Conservation (phyloP, 1,140 invertebrate genomes). For the Leptonema lineaticorne region DNA sequence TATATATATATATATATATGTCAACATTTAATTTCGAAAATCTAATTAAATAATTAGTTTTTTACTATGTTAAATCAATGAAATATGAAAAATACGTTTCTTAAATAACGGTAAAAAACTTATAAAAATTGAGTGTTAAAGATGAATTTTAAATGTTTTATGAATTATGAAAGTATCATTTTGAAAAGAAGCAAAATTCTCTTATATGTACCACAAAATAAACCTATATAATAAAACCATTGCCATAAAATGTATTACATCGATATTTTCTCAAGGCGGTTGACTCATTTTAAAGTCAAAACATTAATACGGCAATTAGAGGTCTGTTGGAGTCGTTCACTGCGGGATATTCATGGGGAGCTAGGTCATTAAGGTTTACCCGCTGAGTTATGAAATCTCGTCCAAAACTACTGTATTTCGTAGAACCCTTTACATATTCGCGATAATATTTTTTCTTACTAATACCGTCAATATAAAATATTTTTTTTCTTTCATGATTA, state of each 20-base stretch:
- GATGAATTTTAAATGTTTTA: too few species aligned
- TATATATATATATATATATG: too few species aligned
- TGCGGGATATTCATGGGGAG: conserved; percentile 24
- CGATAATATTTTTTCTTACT: not conserved
- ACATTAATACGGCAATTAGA: conserved; percentile 37
- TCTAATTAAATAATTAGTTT: too few species aligned
- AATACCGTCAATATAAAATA: not conserved
- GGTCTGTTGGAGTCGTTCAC: conserved; percentile 15
- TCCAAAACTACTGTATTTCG: conserved; percentile 11
- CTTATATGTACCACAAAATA: too few species aligned
- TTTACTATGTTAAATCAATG: not conserved
- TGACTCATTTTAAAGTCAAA: conserved; percentile 28
- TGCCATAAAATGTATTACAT: not conserved
- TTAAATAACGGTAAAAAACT: not conserved
- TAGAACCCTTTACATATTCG: not conserved
- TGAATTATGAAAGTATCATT: too few species aligned
- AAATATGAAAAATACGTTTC: not conserved
- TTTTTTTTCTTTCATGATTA: not conserved
- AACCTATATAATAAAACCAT: too few species aligned
- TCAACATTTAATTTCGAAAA: too few species aligned
- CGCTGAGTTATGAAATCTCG: conserved; percentile 11
- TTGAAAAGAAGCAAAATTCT: too few species aligned
- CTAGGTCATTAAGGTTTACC: conserved; percentile 32
- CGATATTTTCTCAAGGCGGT: conserved; percentile 19
- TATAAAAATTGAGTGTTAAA: too few species aligned